Conservation (phyloP, 2,797 vertebrate species). For the Saxicola maurus region DNA sequence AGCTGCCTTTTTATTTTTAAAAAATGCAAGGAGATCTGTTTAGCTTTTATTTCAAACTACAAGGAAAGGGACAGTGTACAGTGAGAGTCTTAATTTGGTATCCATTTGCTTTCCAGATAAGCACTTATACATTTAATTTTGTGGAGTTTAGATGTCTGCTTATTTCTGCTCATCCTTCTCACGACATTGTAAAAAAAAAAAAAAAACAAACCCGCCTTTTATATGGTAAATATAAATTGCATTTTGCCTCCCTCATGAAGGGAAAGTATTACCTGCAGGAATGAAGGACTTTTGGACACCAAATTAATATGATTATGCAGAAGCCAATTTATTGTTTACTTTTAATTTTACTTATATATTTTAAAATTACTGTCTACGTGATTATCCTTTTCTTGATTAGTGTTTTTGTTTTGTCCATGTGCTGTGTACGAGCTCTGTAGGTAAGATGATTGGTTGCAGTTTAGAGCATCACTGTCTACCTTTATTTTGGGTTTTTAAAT, state of each 20-base stretch:
- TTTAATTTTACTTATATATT: too few species aligned
- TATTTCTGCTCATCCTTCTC: background rate
- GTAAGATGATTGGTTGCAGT: too few species aligned
- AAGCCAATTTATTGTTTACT: too few species aligned
- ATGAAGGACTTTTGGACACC: too few species aligned
- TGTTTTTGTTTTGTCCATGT: too few species aligned
- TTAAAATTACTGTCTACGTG: too few species aligned
- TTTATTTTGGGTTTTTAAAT: too few species aligned
- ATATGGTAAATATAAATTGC: background rate
- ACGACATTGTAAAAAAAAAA: background rate
- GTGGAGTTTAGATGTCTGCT: background rate
- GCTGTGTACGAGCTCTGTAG: too few species aligned
- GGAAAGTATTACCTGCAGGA: background rate
- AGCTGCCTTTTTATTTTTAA: constrained; percentile 53
- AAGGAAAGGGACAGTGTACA: background rate
- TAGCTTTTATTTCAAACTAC: constrained; percentile 48
- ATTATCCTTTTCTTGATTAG: too few species aligned
- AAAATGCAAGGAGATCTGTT: constrained; percentile 47
- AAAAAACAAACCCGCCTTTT: too few species aligned
- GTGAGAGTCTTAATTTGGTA: background rate
- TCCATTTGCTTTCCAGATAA: background rate
- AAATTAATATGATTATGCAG: too few species aligned
- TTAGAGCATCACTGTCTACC: too few species aligned
- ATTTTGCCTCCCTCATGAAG: background rate
- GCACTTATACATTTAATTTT: background rate